Base-by-base conservation (phyloP, 2,113 vertebrate species). In the Tychaedon coryphoeus region DNA sequence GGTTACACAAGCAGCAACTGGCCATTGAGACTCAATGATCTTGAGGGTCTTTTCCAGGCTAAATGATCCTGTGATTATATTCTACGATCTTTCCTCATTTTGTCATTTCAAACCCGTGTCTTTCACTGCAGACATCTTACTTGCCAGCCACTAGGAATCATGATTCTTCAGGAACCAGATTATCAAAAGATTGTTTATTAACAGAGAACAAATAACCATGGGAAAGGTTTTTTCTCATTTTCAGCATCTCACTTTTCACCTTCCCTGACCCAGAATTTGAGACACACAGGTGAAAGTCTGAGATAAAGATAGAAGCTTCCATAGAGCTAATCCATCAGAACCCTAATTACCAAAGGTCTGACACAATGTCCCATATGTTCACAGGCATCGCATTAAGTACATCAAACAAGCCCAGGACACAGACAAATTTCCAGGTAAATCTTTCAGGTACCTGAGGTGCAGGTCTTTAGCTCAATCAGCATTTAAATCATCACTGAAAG, bases 21-120 rank as follows among this genome's bases (percentile, higher is more conserved):
- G 31, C 19, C n/a, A 54, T 24, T 2, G 4, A 40, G 18, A 82
- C 36, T 86, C 0, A 0, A 50, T 45, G 28, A 45, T 19, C 53
- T 51, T 56, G 24, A 61, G 22, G 15, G 20, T 45, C 29, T 57
- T 40, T 69, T 62, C 54, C 8, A 19, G 23, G 28, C 57, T 60
- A 71, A 76, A 81, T 19, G 12, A 61, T 56, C 54, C 24, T 66
- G 50, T n/a, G 40, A 60, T 50, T 70, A 31, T 40, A 9, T 38
- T 66, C 58, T 13, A 34, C 16, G 22, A 56, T 50, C 26, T 50
- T 70, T 14, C n/a, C 40, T 85, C 29, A 40, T 60, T 90, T 78
- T 60, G 40, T 10, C 8, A 43, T 66, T 94, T 74, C 38, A 80
- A 58, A 53, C 6, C 5, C 1, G 0, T 14, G 19, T 47, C 75